Evolutionary conservation across 2,113 vertebrate species (phyloP), one percentile per base, ranked within the genome.

Genomic region (Pagrus major): DNA sequence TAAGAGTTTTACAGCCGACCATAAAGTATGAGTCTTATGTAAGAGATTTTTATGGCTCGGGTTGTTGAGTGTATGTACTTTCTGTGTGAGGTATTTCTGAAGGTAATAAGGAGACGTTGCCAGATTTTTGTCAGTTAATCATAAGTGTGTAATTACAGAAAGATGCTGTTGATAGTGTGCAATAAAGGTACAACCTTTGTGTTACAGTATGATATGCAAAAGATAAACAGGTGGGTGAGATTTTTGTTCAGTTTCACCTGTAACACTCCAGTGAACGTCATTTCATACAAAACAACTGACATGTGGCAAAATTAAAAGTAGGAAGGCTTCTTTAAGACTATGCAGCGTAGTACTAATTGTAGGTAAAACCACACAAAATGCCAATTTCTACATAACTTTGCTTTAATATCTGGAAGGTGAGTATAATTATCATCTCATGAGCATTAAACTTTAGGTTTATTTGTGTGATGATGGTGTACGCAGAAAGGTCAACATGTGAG

Each of bases 1-100:
- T 67, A 1, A 68, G 12, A 76, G 21, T 63, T 93, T 92, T 85
- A 90, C 59, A 71, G 60, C 56, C 3, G 9, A 46, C 25, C 65
- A 71, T 89, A 89, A 92, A 90, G 10, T 9, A 39, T 18, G 16
- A 55, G 18, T 71, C 15, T 86, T 84, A 78, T 33, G 25, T 56
- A 75, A 87, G n/a, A 6, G 33, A 46, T 67, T 71, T 89, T 87
- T 79, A 89, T 68, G 41, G 60, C 70, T 42, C 3, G 1, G 20
- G 12, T 2, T 78, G 25, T 25, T 55, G 1, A 71, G 21, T 33
- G 9, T 23, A 3, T 29, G 76, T 64, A 42, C 44, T 60, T 15
- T 71, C 39, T 71, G 33, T 47, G n/a, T 18, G 10, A 60, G 35
- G 18, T 18, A 31, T 21, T 71, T 58, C 20, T 41, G 41, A 3